Percentiles rank a stretch among this genome's conserved stretches.
Conservation (phyloP, 2,888 invertebrate species). For the Lysandra bellargus region DNA sequence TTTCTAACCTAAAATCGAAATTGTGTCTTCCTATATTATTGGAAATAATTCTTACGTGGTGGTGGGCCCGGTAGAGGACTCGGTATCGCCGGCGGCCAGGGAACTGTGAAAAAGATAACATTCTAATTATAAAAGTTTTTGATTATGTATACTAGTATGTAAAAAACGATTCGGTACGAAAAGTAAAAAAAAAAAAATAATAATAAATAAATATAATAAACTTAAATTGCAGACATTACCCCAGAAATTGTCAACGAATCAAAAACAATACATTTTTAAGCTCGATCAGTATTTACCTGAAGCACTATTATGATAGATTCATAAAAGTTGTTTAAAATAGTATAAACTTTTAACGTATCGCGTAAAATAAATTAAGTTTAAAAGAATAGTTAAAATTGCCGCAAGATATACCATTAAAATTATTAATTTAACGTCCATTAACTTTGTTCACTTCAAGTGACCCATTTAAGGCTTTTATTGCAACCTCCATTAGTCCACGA, state of each 20-base stretch:
- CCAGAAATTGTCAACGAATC: too few species aligned
- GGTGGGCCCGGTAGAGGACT: constrained; percentile 65
- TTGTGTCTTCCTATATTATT: too few species aligned
- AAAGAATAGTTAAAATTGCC: neutral
- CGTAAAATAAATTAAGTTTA: neutral
- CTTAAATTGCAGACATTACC: too few species aligned
- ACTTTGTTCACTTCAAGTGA: neutral
- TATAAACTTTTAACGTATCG: neutral
- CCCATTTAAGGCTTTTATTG: constrained; percentile 11
- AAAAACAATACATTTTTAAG: too few species aligned
- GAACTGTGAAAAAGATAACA: constrained; percentile 37
- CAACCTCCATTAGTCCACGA: neutral
- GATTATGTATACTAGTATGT: too few species aligned
- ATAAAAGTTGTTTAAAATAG: too few species aligned
- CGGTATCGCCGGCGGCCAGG: constrained; percentile 44
- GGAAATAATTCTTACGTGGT: constrained; percentile 58
- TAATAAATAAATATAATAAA: too few species aligned
- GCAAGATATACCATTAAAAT: neutral
- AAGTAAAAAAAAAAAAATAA: too few species aligned
- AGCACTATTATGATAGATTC: too few species aligned
- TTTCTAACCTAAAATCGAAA: too few species aligned
- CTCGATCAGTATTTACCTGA: too few species aligned
- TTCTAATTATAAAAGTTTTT: constrained; percentile 32
- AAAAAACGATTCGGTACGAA: too few species aligned
- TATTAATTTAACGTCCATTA: constrained; percentile 11